Evolutionary conservation across 2,797 vertebrate genomes (phyloP).

Genomic region (Scleropages formosus): DNA sequence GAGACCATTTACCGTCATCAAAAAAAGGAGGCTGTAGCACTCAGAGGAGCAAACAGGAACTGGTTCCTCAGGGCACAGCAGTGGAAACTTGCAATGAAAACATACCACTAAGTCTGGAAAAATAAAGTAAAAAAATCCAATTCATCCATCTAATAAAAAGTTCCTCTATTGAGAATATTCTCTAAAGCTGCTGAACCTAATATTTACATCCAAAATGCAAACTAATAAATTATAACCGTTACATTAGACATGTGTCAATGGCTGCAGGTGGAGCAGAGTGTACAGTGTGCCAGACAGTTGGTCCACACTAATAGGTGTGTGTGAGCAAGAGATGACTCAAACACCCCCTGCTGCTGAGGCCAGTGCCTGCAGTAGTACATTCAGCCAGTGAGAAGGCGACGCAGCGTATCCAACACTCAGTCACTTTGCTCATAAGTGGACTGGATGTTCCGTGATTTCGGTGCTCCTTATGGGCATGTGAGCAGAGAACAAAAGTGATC

Average conservation of each 20-base stretch:
- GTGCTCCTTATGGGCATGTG: too few relatives aligned
- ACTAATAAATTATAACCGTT: slow-evolving; percentile 49
- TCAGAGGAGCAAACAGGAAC: too few relatives aligned
- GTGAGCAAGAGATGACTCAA: neutral
- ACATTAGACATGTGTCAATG: slow-evolving; percentile 18
- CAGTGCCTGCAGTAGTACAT: slow-evolving; percentile 37
- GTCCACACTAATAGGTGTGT: neutral
- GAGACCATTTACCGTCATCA: too few relatives aligned
- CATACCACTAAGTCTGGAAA: neutral
- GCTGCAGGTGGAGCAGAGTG: neutral
- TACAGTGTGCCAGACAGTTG: slow-evolving; percentile 16
- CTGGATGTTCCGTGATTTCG: too few relatives aligned
- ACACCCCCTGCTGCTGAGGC: neutral
- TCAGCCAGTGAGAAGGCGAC: slow-evolving; percentile 37
- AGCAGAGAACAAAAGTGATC: too few relatives aligned
- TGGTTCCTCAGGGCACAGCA: slow-evolving; percentile 22
- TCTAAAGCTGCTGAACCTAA: slow-evolving; percentile 47
- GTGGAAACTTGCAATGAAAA: neutral
- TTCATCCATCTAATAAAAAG: slow-evolving; percentile 39
- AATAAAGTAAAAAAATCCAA: slow-evolving; percentile 39
- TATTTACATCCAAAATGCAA: slow-evolving; percentile 51
- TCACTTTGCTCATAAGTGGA: too few relatives aligned
- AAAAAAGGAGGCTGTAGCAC: too few relatives aligned
- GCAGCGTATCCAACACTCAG: too few relatives aligned
- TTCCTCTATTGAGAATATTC: slow-evolving; percentile 26